Conservation (phyloP, 2,888 invertebrate species). For the Cosmorhoe ocellata region DNA sequence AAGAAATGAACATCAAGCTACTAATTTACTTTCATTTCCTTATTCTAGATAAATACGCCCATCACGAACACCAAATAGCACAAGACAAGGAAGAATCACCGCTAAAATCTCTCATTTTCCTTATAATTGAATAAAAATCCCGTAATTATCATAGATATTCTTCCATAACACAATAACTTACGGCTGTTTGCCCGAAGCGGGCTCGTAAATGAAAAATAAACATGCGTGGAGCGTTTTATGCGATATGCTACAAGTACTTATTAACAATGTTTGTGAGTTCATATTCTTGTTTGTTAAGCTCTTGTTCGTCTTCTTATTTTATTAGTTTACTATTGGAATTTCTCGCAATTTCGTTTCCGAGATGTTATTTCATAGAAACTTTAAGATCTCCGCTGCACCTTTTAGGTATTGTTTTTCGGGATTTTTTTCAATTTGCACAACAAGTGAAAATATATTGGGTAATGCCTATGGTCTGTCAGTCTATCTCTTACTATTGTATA, state of each 20-base stretch:
- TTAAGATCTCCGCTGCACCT: not conserved
- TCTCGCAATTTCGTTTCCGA: not conserved
- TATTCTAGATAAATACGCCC: slow-evolving; percentile 10
- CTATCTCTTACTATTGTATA: no score
- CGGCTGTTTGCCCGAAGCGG: slow-evolving; percentile 23
- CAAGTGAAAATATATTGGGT: no score
- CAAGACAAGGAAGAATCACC: slow-evolving; percentile 24
- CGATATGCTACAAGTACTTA: slow-evolving; percentile 65
- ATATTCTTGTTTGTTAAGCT: slow-evolving; percentile 24
- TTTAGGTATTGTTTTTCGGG: no score
- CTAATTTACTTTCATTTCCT: slow-evolving; percentile 13
- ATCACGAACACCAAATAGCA: slow-evolving; percentile 17
- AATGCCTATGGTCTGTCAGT: no score
- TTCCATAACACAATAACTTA: slow-evolving; percentile 30
- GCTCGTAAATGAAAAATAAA: slow-evolving; percentile 80
- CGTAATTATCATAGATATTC: slow-evolving; percentile 35
- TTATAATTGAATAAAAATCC: slow-evolving; percentile 33
- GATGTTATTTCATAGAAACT: not conserved
- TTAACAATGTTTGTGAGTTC: slow-evolving; percentile 65
- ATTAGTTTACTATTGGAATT: not conserved
- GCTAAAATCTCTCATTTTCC: slow-evolving; percentile 21
- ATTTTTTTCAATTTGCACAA: no score
- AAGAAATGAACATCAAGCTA: not conserved
- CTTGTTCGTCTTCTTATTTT: slow-evolving; percentile 7
- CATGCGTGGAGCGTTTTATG: slow-evolving; percentile 68